phyloP scores from a whole-genome alignment of 2,797 vertebrate genomes.

The Danio choprae region DNA sequence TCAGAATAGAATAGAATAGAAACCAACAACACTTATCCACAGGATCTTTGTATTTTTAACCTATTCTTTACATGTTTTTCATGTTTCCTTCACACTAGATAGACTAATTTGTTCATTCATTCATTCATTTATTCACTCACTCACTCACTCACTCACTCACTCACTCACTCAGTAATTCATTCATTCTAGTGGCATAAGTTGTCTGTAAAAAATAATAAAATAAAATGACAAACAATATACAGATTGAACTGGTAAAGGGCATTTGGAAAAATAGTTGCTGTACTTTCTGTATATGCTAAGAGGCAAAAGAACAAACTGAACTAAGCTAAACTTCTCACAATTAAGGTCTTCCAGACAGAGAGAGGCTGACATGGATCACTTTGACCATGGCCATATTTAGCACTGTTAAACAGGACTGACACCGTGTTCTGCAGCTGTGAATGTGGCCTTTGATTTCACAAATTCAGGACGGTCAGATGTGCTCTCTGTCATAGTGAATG shows the following conservation, averaged over 20 bases:
- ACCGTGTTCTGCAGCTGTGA: not conserved
- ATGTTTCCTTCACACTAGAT: too few relatives aligned
- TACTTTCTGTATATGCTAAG: not conserved
- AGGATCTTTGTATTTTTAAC: too few relatives aligned
- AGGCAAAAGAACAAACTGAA: not conserved
- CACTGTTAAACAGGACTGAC: not conserved
- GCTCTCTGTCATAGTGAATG: constrained; percentile 14
- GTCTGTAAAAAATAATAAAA: too few relatives aligned
- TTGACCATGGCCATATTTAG: constrained; percentile 1
- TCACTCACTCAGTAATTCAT: too few relatives aligned
- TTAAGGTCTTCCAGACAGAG: not conserved
- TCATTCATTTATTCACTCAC: too few relatives aligned
- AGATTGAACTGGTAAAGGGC: not conserved
- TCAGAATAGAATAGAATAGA: too few relatives aligned
- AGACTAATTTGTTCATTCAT: too few relatives aligned
- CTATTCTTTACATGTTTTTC: too few relatives aligned
- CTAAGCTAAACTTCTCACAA: not conserved
- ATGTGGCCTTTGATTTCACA: constrained; percentile 14
- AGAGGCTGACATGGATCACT: not conserved
- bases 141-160: too few relatives aligned
- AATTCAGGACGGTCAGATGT: constrained; percentile 6
- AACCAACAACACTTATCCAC: too few relatives aligned
- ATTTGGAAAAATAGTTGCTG: not conserved
- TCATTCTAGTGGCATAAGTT: too few relatives aligned
- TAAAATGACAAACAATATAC: not conserved